A percentile compares a stretch with the other conserved stretches of the same genome.
Conservation (phyloP, 2,888 invertebrate species). For the Eubasilissa splendida region DNA sequence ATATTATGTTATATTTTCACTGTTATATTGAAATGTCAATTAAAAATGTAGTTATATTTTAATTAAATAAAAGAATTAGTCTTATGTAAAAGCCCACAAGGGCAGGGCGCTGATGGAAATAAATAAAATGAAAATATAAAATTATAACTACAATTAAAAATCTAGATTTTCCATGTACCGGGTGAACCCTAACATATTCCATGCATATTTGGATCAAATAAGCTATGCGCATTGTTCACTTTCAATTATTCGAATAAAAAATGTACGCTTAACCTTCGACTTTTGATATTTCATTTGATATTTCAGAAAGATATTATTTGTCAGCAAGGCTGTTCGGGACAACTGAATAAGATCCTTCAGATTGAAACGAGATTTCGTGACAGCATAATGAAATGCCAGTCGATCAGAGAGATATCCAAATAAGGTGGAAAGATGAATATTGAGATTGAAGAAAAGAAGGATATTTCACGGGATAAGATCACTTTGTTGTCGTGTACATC, state of each 20-base stretch:
- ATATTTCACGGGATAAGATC: background rate
- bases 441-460: background rate
- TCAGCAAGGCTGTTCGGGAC: slow-evolving; percentile 16
- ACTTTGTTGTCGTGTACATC: too few species aligned
- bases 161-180: background rate
- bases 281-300: slow-evolving; percentile 10
- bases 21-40: too few species aligned
- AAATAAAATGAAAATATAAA: too few species aligned
- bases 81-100: too few species aligned
- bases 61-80: too few species aligned
- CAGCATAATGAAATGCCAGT: slow-evolving; percentile 38
- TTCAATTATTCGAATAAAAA: slow-evolving; percentile 26
- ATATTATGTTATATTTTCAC: too few species aligned
- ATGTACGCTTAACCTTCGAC: slow-evolving; percentile 26
- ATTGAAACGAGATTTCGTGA: slow-evolving; percentile 19
- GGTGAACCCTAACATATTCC: background rate
- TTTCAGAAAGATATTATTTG: slow-evolving; percentile 16
- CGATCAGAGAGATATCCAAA: slow-evolving; percentile 39
- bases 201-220: slow-evolving; percentile 17
- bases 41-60: too few species aligned
- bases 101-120: too few species aligned
- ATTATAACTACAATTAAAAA: slow-evolving; percentile 15
- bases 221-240: slow-evolving; percentile 26
- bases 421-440: slow-evolving; percentile 15
- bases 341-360: slow-evolving; percentile 25